Base-by-base conservation (phyloP, 1,140 invertebrate genomes). In the Vollenhovia emeryi region DNA sequence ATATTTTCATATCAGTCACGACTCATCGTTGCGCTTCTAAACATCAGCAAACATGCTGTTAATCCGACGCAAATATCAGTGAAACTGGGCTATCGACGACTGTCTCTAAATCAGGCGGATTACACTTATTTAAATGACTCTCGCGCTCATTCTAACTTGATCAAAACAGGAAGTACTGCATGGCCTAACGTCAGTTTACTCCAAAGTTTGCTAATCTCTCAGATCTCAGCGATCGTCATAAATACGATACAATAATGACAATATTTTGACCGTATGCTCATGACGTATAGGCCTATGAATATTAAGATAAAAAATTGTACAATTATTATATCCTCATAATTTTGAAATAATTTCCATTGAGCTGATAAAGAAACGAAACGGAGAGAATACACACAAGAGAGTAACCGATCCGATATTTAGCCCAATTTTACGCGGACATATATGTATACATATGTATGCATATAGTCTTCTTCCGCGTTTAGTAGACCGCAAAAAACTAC, bases 391-490 rank as follows among this genome's bases (percentile, higher is more conserved):
- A n/a, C 21, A 11, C 9, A 15, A n/a, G 1, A 55, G 50, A 36
- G 3, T 73, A n/a, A 43, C 60, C 8, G 30, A 7, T 21, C 7
- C 21, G 50, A 74, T 55, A 74, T 55, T 60, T 60, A 60, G n/a
- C 3, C 13, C 7, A 68, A 79, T 79, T 52, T 69, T 68, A 79
- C 36, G 50, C 36, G 11, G 30, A 50, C 52, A 3, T 9, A 3
- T 48, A 69, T 15, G 7, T 9, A 3, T 48, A 69, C 21, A 21
- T 43, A 60, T 15, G n/a, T n/a, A 62, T 36, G 48, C 27, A 43
- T 62, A 27, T 43, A 73, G 40, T 30, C 24, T 82, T 80, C 36
- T 80, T 57, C 11, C n/a, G n/a, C 50, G 27, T 71, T 55, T 80
- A 69, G 21, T 40, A n/a, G 48, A 66, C 21, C 45, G 52, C 66